Evolutionary conservation across 2,113 vertebrate species (phyloP).

Genomic region (Podiceps cristatus): DNA sequence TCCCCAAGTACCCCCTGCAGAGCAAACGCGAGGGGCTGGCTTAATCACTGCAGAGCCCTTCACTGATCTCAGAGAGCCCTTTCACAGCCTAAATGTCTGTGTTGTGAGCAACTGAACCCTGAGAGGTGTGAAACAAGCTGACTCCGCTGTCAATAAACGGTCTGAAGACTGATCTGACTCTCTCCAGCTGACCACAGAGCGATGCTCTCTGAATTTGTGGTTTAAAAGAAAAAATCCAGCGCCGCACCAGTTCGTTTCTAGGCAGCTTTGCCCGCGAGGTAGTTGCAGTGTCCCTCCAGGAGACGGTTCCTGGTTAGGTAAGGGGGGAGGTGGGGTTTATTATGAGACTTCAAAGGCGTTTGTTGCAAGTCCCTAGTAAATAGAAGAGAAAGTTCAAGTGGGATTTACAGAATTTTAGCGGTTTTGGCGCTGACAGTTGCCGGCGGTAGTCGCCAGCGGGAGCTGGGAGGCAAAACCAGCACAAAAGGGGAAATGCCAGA

Average conservation of each 20-base stretch:
- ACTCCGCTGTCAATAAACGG: not conserved
- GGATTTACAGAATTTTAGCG: rapidly evolving
- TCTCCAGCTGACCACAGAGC: slow-evolving; percentile 10
- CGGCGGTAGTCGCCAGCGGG: rapidly evolving
- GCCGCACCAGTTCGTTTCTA: rapidly evolving
- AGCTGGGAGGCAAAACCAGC: not conserved
- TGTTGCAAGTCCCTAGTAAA: not conserved
- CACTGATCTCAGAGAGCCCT: not conserved
- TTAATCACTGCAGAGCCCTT: not conserved
- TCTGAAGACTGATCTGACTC: not conserved
- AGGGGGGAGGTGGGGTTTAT: not conserved
- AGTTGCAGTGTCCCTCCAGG: not conserved
- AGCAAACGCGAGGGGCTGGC: not conserved
- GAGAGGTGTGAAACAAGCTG: slow-evolving; percentile 32
- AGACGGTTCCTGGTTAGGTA: not conserved
- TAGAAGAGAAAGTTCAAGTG: not conserved
- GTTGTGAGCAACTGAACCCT: slow-evolving; percentile 14
- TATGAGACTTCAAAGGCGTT: rapidly evolving
- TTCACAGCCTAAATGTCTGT: not conserved
- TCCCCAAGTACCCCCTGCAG: not conserved
- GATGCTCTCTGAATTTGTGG: not conserved
- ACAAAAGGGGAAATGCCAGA: not conserved
- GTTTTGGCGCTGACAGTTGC: rapidly evolving
- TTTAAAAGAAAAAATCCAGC: not conserved
- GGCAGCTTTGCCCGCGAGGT: not conserved